These are phyloP conservation scores for Bombus sylvicola DNA, from an alignment of 1,140 invertebrate genomes.

Conservation along the genomic window DNA sequence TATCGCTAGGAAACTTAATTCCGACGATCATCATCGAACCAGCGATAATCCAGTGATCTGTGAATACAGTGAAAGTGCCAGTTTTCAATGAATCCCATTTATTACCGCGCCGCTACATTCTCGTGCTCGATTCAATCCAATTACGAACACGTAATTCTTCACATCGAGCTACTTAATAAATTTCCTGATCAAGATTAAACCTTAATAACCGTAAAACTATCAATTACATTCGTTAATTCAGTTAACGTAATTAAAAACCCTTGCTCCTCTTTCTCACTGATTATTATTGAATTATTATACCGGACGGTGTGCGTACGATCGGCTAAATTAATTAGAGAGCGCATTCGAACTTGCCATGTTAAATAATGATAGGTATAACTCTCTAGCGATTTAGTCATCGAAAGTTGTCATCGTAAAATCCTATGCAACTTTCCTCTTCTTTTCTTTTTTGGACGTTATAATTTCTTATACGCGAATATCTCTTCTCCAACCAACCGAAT, in stretches of 20 bases:
- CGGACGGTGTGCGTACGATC: not conserved
- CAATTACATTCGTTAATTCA: not conserved
- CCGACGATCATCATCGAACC: not conserved
- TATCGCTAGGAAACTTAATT: not conserved
- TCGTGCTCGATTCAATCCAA: not conserved
- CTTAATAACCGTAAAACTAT: not conserved
- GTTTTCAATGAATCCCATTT: conserved; percentile 23
- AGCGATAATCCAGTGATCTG: not conserved
- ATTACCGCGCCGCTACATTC: not conserved
- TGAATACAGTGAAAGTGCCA: conserved; percentile 26
- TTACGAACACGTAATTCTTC: conserved; percentile 20
- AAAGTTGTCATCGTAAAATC: not conserved
- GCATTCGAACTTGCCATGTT: not conserved
- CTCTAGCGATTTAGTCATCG: too few species aligned
- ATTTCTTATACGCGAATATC: too few species aligned
- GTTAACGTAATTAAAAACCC: not conserved
- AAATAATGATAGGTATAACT: too few species aligned
- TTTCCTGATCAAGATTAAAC: not conserved
- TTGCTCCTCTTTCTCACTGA: too few species aligned
- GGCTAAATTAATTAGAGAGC: not conserved
- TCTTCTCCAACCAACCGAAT: not conserved
- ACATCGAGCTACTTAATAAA: not conserved
- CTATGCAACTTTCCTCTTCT: too few species aligned
- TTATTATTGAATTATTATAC: not conserved
- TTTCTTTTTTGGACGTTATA: too few species aligned